Conservation (phyloP, 2,113 vertebrate species). For the Archocentrus centrarchus region DNA sequence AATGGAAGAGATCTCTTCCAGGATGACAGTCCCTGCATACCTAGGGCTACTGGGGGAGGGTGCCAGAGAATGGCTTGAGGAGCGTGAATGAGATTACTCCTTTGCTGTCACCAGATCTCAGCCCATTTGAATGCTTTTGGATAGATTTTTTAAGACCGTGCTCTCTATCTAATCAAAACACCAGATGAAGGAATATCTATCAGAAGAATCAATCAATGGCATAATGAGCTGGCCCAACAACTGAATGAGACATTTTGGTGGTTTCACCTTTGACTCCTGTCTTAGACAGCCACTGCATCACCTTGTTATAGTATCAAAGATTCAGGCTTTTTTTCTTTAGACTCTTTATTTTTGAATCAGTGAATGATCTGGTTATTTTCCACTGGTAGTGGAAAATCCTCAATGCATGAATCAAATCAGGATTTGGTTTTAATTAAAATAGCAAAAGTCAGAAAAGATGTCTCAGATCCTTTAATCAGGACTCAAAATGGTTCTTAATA, state of each 20-base stretch:
- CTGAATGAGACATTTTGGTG: too few relatives aligned
- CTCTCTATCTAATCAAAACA: not conserved
- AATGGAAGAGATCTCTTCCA: not conserved
- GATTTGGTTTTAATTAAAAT: slow-evolving; percentile 94
- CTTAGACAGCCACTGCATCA: too few relatives aligned
- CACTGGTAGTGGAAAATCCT: slow-evolving; percentile 12
- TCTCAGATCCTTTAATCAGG: slow-evolving; percentile 86
- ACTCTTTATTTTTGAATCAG: not conserved
- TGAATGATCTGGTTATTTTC: not conserved
- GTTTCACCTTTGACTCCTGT: too few relatives aligned
- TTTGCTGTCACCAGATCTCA: too few relatives aligned
- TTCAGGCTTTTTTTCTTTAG: not conserved
- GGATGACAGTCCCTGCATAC: not conserved
- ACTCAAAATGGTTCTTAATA: slow-evolving; percentile 92
- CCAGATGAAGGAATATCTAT: not conserved
- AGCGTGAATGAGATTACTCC: not conserved
- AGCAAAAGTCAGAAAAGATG: slow-evolving; percentile 87
- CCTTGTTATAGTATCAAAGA: too few relatives aligned
- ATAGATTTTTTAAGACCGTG: not conserved
- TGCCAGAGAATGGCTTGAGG: not conserved
- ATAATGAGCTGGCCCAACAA: too few relatives aligned
- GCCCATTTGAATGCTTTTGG: not conserved
- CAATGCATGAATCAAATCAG: slow-evolving; percentile 64
- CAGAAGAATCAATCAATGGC: not conserved
- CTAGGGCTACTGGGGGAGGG: not conserved